These are phyloP conservation scores for Pygoscelis adeliae DNA, from an alignment of 2,113 vertebrate species.

Conservation along the genomic window DNA sequence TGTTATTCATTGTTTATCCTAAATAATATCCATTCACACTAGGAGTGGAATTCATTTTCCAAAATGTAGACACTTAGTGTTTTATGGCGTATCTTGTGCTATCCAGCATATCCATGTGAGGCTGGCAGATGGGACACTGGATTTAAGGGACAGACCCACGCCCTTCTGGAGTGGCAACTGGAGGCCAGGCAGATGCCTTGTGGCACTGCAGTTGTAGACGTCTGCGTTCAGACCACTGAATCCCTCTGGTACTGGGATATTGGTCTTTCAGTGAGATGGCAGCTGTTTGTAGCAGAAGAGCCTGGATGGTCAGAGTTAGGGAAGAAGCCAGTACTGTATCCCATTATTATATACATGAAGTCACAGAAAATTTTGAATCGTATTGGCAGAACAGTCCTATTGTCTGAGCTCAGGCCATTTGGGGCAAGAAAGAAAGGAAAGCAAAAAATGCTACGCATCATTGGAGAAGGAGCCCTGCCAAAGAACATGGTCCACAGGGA, in stretches of 20 bases:
- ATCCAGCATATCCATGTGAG: neutral
- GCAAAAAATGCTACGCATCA: neutral
- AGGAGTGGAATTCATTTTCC: neutral
- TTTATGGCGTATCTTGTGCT: neutral
- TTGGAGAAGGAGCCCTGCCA: neutral
- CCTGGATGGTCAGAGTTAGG: neutral
- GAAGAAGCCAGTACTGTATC: neutral
- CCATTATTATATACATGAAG: neutral
- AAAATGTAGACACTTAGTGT: neutral
- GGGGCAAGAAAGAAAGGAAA: neutral
- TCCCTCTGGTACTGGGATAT: neutral
- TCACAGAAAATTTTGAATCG: neutral
- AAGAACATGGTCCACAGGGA: neutral
- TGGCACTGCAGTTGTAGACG: rapidly evolving
- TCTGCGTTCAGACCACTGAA: neutral
- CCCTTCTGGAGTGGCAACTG: neutral
- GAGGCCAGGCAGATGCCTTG: neutral
- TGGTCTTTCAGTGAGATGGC: neutral
- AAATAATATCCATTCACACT: neutral
- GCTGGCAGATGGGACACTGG: neutral
- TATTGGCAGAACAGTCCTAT: neutral
- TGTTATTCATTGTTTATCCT: neutral
- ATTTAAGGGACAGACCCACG: neutral
- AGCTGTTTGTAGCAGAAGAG: neutral
- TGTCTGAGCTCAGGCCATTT: neutral